Conservation (phyloP, 2,888 invertebrate genomes). For the Zygaena filipendulae region DNA sequence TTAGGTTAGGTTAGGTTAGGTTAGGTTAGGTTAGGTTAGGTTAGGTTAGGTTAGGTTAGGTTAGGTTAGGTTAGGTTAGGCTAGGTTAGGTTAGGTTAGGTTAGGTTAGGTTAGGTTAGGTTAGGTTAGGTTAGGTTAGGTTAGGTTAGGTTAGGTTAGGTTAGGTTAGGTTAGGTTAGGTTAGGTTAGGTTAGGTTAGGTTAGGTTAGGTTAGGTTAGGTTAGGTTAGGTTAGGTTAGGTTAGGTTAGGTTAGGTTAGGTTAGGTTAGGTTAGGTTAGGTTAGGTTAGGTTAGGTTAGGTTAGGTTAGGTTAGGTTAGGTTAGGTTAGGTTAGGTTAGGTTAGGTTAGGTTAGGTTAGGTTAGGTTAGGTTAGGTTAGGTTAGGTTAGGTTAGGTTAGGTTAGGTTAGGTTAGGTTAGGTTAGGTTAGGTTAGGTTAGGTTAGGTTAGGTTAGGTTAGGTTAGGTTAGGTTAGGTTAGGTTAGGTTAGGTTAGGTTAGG, state of each 20-base stretch:
- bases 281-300: constrained; percentile 3
- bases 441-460: constrained; percentile 1
- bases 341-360: constrained; percentile 3
- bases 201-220: constrained; percentile 3
- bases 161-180: not conserved
- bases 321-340: constrained; percentile 3
- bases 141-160: not conserved
- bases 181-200: constrained; percentile 2
- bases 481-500: constrained; percentile 1
- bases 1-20: constrained; percentile 6
- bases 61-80: constrained; percentile 7
- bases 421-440: no score
- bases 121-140: no score
- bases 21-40: constrained; percentile 7
- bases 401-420: no score
- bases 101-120: constrained; percentile 5
- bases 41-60: constrained; percentile 4
- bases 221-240: constrained; percentile 4
- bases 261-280: constrained; percentile 2
- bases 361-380: no score
- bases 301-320: constrained; percentile 3
- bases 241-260: constrained; percentile 4
- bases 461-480: constrained; percentile 1
- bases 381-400: no score
- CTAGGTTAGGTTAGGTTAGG: constrained; percentile 6